Conservation (phyloP, 2,113 vertebrate genomes). For the Vicugna pacos region DNA sequence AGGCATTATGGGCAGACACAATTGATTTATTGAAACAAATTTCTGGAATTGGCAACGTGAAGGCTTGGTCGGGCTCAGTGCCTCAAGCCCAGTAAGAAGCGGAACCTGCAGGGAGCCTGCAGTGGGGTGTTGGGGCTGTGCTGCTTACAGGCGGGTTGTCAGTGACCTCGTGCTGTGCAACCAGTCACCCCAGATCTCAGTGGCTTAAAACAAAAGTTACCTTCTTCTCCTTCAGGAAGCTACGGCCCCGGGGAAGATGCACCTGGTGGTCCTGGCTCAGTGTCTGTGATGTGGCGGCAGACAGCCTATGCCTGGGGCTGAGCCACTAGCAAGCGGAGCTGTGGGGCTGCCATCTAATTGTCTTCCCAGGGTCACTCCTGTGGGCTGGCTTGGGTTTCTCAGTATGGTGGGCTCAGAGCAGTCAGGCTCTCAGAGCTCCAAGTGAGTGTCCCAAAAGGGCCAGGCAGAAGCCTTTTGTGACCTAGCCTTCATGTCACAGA, state of each 20-base stretch:
- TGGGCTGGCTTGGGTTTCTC: not conserved
- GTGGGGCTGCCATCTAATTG: not conserved
- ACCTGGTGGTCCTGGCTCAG: not conserved
- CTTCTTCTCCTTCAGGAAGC: not conserved
- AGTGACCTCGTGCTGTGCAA: not conserved
- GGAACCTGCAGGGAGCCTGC: not conserved
- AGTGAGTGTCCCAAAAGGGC: not conserved
- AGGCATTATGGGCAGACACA: not conserved
- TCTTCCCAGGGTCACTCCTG: not conserved
- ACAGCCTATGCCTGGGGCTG: not conserved
- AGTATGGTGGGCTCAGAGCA: fast-evolving
- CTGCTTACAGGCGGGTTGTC: not conserved
- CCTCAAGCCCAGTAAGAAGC: not conserved
- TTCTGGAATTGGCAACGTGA: not conserved
- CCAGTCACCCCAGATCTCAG: not conserved
- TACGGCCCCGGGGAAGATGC: not conserved
- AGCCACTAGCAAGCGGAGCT: not conserved
- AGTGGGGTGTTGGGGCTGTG: not conserved
- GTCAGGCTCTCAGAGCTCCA: not conserved
- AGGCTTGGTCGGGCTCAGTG: not conserved
- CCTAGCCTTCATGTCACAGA: not conserved
- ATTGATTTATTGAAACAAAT: not conserved
- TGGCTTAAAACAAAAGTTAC: not conserved
- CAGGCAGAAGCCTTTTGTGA: not conserved
- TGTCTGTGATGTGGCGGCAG: not conserved